Evolutionary conservation across 2,113 vertebrate species (phyloP), one percentile per base, ranked within the genome.

Genomic region (Callithrix jacchus): DNA sequence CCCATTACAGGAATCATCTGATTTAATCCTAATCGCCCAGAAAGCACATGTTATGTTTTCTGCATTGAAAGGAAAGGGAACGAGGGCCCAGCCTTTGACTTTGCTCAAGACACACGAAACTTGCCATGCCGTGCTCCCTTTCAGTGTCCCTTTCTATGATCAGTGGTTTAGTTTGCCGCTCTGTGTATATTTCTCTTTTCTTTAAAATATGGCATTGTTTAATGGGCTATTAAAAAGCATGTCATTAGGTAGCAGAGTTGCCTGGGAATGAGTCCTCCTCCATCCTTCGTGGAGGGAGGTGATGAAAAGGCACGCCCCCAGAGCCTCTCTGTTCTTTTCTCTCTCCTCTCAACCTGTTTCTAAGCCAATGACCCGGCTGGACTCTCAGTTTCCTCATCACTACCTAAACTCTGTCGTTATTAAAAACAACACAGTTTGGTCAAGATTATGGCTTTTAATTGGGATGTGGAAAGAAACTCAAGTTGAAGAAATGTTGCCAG

Each of bases 381-480:
- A 64, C 70, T 71, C 66, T 66, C 1, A 1, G 25, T 88, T 91
- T 81, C 70, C 12, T 92, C 52, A 58, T 64, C 47, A 81, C 71
- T 80, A 86, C 84, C 84, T 84, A 79, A 87, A n/a, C 40, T 64
- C 70, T 94, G 71, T 70, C 27, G 25, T 92, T 95, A 90, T 92
- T 89, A 87, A 97, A 94, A 94, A 95, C 70, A 87, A 30, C 54
- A 23, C 8, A 30, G 2, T 91, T 96, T 56, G 66, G 30, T 93
- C 30, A 96, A 96, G 73, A 54, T 58, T 58, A 45, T n/a, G 45
- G n/a, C 92, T 96, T 95, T 77, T 91, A 58, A n/a, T 92, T 66
- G 0, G 3, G 30, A 79, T 88, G 47, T 71, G 83, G 68, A 92
- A 87, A 96, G 94, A 96, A 89, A 71, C 9, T 92, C 3, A 70